A percentile compares a stretch with the other conserved stretches of the same genome.
phyloP scores from a whole-genome alignment of 2,113 vertebrate genomes.

The Pyrgilauda ruficollis region DNA sequence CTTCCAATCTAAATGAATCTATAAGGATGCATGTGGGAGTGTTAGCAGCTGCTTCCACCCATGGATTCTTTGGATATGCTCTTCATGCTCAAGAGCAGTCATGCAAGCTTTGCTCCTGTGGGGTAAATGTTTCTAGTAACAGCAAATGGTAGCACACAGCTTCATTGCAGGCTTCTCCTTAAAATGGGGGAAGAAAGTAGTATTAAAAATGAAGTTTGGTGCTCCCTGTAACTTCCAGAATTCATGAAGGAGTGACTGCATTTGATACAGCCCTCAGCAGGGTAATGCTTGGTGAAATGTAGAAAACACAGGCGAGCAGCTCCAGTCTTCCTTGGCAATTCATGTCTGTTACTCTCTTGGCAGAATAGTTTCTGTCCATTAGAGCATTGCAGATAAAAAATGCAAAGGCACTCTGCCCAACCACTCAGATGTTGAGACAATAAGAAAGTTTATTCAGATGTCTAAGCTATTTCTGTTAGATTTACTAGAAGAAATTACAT shows the following conservation, averaged over 20 bases:
- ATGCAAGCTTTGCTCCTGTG: background rate
- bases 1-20: background rate
- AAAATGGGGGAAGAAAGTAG: background rate
- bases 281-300: background rate
- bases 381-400: background rate
- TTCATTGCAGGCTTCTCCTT: background rate
- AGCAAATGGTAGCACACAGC: background rate
- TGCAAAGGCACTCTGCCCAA: background rate
- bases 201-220: background rate
- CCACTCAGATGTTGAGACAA: background rate
- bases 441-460: background rate
- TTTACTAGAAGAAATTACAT: background rate
- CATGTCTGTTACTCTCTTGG: background rate
- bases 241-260: background rate
- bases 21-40: background rate
- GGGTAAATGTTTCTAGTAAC: background rate
- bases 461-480: background rate
- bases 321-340: background rate
- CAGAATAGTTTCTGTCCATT: background rate
- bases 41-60: background rate
- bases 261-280: background rate
- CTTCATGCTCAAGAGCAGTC: background rate
- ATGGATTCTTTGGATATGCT: background rate
- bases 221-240: background rate
- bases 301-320: background rate